Conservation (phyloP, 2,888 invertebrate species). For the Neria commutata region DNA sequence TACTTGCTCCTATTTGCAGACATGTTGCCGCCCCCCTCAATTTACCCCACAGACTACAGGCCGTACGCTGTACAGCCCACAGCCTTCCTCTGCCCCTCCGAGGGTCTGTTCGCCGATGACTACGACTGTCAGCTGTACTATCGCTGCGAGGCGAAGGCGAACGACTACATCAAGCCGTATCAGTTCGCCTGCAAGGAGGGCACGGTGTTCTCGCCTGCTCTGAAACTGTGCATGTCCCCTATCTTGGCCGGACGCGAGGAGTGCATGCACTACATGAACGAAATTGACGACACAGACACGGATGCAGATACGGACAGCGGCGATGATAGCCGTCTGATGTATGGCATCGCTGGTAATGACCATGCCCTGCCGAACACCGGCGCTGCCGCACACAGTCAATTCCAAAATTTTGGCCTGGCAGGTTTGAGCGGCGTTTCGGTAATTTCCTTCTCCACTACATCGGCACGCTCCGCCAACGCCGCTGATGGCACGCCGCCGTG, state of each 20-base stretch:
- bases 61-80: too few relatives aligned
- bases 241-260: conserved; percentile 71
- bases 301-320: conserved; percentile 29
- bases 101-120: conserved; percentile 77
- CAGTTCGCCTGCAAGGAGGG: conserved; percentile 77
- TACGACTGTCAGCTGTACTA: conserved; percentile 76
- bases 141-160: conserved; percentile 72
- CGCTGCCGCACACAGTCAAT: conserved; percentile 40
- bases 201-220: conserved; percentile 74
- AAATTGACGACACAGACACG: conserved; percentile 47
- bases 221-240: conserved; percentile 74
- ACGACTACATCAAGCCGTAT: conserved; percentile 63
- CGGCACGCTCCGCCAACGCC: conserved; percentile 45
- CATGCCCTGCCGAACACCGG: conserved; percentile 32
- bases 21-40: conserved; percentile 39
- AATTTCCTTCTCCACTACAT: conserved; percentile 58
- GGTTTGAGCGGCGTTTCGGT: conserved; percentile 58
- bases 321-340: conserved; percentile 37
- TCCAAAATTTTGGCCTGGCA: conserved; percentile 53
- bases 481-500: conserved; percentile 60
- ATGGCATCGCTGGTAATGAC: conserved; percentile 35
- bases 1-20: conserved; percentile 42
- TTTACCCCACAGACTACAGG: conserved; percentile 23
- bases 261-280: conserved; percentile 66
- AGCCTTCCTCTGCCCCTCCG: conserved; percentile 66